Evolutionary conservation across 2,797 vertebrate genomes (phyloP), one percentile per base, ranked within the genome.

Genomic region (Apogon hyalosoma): DNA sequence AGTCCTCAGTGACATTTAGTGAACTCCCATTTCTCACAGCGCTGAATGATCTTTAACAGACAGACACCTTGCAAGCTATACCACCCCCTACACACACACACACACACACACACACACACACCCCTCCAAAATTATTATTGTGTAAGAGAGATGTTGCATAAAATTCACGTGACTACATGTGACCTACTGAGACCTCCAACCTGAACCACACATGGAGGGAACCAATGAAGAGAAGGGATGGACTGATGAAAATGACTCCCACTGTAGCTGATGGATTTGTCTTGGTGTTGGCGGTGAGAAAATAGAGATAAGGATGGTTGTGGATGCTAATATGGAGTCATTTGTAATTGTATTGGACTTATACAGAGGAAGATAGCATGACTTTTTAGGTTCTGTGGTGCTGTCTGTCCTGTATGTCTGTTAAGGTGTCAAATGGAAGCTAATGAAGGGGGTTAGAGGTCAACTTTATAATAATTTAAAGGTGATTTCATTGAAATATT

Each of bases 131-230:
- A 60, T 33, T 45, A 36, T 11, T 33, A 71, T 89, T 90, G 69
- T 74, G 59, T 54, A 87, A 90, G 54, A 77, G 54, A 77, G 45
- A 11, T 40, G 56, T 90, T 90, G 83, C 50, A 59, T 87, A 86
- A 90, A 83, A 39, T 15, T 61, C 63, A 72, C 3, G 0, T 69
- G 63, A 70, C 7, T 24, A 24, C 14, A 39, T 7, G 51, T 47
- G 42, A 75, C 62, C 11, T 1, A 18, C 55, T 12, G 43, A 61
- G 38, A 71, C 58, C 47, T 68, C 61, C 15, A 57, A 70, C 51
- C 33, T 60, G 0, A 75, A 21, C n/a, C 33, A 11, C 59, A 71
- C 36, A 64, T 31, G 38, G 7, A 42, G 41, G 36, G 40, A 74
- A 31, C 69, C 33, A 60, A 63, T 75, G 43, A 52, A 39, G 15